Evolutionary conservation across 2,888 invertebrate species (phyloP).

Genomic region (Thecocarcelia acutangulata): DNA sequence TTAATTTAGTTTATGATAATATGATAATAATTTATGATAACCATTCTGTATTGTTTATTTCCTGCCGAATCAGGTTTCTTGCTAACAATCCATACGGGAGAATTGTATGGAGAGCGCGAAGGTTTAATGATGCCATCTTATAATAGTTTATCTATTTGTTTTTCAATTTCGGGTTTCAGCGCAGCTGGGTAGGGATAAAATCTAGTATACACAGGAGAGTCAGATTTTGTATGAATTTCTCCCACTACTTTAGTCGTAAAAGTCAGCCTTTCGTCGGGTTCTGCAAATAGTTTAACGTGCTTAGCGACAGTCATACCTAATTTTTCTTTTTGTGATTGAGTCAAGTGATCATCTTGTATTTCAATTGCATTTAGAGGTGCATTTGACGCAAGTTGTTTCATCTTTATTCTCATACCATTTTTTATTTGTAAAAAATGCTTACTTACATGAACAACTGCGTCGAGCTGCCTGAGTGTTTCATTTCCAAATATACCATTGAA

Average conservation of each 20-base stretch:
- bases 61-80: conserved; percentile 39
- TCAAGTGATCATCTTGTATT: neutral
- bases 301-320: conserved; percentile 4
- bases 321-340: neutral
- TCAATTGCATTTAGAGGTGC: neutral
- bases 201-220: conserved; percentile 29
- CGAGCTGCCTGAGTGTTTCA: too few species aligned
- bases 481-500: conserved; percentile 57
- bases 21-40: too few species aligned
- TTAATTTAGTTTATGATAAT: too few species aligned
- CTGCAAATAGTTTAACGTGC: conserved; percentile 41
- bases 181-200: conserved; percentile 44
- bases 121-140: conserved; percentile 47
- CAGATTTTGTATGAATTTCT: conserved; percentile 36
- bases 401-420: neutral
- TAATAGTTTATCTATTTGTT: conserved; percentile 37
- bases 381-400: neutral
- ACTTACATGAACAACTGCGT: too few species aligned
- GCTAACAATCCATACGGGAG: conserved; percentile 43
- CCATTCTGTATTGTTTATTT: conserved; percentile 41
- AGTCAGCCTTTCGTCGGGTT: conserved; percentile 40
- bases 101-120: conserved; percentile 44
- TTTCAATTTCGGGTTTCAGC: conserved; percentile 36
- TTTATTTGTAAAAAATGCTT: too few species aligned
- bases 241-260: conserved; percentile 46